Percentiles rank a stretch among this genome's conserved stretches.
Conservation (phyloP, 2,113 vertebrate genomes). For the Chaenocephalus aceratus region DNA sequence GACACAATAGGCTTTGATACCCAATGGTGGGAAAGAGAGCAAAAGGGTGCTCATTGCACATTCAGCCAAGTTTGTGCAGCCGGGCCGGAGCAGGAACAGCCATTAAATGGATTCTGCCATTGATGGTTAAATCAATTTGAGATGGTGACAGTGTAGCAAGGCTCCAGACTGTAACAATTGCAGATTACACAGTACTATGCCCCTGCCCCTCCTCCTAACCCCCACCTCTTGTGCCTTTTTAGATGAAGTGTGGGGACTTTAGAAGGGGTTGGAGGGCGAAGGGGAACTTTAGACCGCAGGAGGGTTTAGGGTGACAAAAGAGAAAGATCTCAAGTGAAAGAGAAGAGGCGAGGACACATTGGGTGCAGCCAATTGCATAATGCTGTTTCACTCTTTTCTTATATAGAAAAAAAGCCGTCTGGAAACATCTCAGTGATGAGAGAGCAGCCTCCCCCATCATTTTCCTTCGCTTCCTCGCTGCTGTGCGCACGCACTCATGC, state of each 20-base stretch:
- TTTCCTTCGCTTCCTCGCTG: constrained; percentile 17
- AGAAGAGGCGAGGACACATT: constrained; percentile 67
- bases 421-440: constrained; percentile 77
- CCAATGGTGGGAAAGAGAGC: constrained; percentile 91
- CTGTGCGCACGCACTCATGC: constrained; percentile 30
- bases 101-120: constrained; percentile 89
- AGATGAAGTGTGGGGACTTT: constrained; percentile 81
- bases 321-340: constrained; percentile 81
- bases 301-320: constrained; percentile 74
- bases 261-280: constrained; percentile 73
- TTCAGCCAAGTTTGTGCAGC: constrained; percentile 90
- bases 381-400: constrained; percentile 68
- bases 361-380: constrained; percentile 80
- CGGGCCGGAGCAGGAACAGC: constrained; percentile 84
- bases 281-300: constrained; percentile 62
- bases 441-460: constrained; percentile 45
- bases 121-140: constrained; percentile 97
- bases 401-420: constrained; percentile 12
- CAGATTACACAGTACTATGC: constrained; percentile 84
- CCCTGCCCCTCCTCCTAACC: constrained; percentile 49
- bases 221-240: constrained; percentile 66
- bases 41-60: constrained; percentile 87
- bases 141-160: constrained; percentile 92
- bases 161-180: constrained; percentile 90
- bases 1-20: constrained; percentile 96